Evolutionary conservation across 1,140 invertebrate species (phyloP).

Genomic region (Drosophila guanche): DNA sequence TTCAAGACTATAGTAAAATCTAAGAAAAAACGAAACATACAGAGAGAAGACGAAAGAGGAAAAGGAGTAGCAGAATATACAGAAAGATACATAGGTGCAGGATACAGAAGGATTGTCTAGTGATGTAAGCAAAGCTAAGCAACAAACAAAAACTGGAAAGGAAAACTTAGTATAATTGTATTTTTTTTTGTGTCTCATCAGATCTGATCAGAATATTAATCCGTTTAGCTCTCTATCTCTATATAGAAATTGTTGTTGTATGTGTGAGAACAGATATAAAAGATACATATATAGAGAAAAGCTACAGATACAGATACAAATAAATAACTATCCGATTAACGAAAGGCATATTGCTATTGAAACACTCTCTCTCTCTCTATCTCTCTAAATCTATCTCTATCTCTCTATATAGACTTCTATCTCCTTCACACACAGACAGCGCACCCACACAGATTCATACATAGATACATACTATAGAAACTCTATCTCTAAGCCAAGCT

Average conservation of each 20-base stretch:
- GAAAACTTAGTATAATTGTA: too few relatives aligned
- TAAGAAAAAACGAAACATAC: slow-evolving; percentile 33
- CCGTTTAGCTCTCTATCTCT: too few relatives aligned
- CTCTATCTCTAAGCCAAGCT: slow-evolving; percentile 31
- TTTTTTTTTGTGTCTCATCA: background rate
- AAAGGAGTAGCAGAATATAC: background rate
- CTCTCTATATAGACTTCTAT: slow-evolving; percentile 23
- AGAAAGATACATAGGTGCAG: slow-evolving; percentile 11
- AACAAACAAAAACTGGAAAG: background rate
- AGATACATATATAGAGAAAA: slow-evolving; percentile 10
- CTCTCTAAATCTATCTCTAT: slow-evolving; percentile 17
- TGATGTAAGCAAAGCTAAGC: background rate
- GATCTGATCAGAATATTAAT: too few relatives aligned
- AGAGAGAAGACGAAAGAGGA: background rate
- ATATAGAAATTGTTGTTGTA: slow-evolving; percentile 53
- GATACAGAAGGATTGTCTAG: background rate
- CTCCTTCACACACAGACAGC: slow-evolving; percentile 4
- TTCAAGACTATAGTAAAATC: slow-evolving; percentile 63
- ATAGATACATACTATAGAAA: slow-evolving; percentile 3
- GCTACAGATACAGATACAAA: slow-evolving; percentile 29
- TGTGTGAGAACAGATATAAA: slow-evolving; percentile 35
- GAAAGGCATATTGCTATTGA: slow-evolving; percentile 30
- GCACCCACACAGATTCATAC: slow-evolving; percentile 1
- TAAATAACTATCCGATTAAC: slow-evolving; percentile 33
- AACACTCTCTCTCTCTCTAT: slow-evolving; percentile 21